These are phyloP conservation scores for Gadus macrocephalus DNA, from an alignment of 2,113 vertebrate genomes.

Conservation along the genomic window DNA sequence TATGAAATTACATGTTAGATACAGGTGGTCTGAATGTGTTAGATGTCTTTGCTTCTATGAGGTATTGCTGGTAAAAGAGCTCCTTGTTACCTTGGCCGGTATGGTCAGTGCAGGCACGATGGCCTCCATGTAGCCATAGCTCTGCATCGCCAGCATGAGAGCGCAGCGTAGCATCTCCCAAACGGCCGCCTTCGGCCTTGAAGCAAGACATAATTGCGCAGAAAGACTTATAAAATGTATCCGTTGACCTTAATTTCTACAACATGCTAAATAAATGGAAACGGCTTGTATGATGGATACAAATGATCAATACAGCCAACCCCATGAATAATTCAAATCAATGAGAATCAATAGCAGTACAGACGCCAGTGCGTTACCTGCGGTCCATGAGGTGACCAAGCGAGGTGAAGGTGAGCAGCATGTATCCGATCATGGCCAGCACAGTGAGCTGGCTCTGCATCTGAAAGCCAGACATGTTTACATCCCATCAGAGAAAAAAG, in stretches of 20 bases:
- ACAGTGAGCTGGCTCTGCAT: slow-evolving; percentile 73
- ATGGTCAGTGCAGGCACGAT: slow-evolving; percentile 54
- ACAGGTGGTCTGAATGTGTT: too few relatives aligned
- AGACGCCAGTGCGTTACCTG: slow-evolving; percentile 63
- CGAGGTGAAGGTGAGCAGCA: slow-evolving; percentile 83
- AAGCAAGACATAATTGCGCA: neutral
- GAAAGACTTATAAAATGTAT: neutral
- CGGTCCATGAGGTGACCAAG: slow-evolving; percentile 83
- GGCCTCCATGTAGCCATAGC: slow-evolving; percentile 59
- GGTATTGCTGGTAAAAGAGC: neutral
- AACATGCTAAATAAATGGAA: too few relatives aligned
- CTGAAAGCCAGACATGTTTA: slow-evolving; percentile 35
- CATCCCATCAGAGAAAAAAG: slow-evolving; percentile 25
- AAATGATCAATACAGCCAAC: too few relatives aligned
- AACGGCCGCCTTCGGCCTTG: slow-evolving; percentile 70
- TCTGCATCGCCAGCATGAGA: slow-evolving; percentile 62
- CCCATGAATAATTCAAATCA: too few relatives aligned
- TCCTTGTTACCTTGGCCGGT: slow-evolving; percentile 76
- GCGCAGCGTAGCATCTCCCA: slow-evolving; percentile 78
- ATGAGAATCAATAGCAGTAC: neutral
- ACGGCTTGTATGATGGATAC: too few relatives aligned
- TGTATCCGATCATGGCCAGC: slow-evolving; percentile 75
- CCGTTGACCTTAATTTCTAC: neutral
- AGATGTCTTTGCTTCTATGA: too few relatives aligned
- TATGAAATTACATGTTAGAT: too few relatives aligned